phyloP scores from a whole-genome alignment of 1,140 invertebrate species.

The Euglossa dilemma region DNA sequence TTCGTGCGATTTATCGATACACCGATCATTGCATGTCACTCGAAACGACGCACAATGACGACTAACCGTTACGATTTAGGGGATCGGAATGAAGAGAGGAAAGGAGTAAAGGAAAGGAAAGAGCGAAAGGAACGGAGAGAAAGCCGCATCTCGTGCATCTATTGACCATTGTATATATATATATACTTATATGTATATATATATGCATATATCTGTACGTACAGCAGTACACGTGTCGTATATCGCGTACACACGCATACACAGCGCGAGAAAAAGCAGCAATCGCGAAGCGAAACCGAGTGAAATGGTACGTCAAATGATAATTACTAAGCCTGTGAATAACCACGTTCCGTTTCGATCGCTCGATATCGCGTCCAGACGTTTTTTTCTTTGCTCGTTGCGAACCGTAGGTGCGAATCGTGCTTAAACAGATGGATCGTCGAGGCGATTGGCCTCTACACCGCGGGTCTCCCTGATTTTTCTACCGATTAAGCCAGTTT shows the following conservation, averaged over 20 bases:
- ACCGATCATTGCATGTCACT: slow-evolving; percentile 17
- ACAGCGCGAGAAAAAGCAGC: slow-evolving; percentile 7
- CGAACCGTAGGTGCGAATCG: neutral
- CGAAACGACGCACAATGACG: slow-evolving; percentile 41
- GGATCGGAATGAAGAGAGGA: neutral
- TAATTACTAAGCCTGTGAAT: neutral
- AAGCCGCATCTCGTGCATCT: neutral
- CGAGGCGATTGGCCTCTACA: no score
- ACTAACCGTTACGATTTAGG: slow-evolving; percentile 16
- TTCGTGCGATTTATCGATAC: slow-evolving; percentile 18
- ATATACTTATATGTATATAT: slow-evolving; percentile 1
- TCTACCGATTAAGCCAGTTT: neutral
- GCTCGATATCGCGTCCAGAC: no score
- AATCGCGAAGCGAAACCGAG: slow-evolving; percentile 26
- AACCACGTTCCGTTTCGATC: neutral
- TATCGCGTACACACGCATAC: neutral
- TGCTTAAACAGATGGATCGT: no score
- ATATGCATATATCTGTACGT: neutral
- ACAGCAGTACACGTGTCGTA: neutral
- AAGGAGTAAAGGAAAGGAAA: neutral
- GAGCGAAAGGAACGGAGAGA: neutral
- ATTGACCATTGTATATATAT: slow-evolving; percentile 31
- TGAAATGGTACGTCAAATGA: neutral
- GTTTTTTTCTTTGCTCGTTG: neutral
- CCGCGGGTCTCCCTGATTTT: neutral